Conservation (phyloP, 2,797 vertebrate species). For the Sebastes variabilis region DNA sequence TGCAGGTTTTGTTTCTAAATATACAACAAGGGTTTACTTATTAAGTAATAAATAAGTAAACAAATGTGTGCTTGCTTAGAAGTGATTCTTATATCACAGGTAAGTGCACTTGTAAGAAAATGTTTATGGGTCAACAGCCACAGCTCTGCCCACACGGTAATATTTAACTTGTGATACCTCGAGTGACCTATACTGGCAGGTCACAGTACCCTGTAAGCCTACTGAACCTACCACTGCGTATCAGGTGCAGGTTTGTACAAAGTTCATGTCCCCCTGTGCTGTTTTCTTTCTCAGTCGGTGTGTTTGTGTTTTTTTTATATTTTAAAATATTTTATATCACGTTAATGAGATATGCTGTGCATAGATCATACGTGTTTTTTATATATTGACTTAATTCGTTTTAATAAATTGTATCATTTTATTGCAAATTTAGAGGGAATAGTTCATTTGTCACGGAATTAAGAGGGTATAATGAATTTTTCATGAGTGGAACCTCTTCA, state of each 20-base stretch:
- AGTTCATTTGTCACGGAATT: not conserved
- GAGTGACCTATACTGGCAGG: not conserved
- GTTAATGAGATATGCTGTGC: constrained; percentile 53
- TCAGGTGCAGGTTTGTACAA: not conserved
- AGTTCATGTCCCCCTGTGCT: not conserved
- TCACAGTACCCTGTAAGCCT: not conserved
- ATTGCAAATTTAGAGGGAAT: not conserved
- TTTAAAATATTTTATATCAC: constrained; percentile 29
- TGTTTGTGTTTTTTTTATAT: constrained; percentile 21
- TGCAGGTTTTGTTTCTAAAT: not conserved
- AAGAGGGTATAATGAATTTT: no score
- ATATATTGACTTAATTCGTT: constrained; percentile 10
- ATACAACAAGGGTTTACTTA: not conserved
- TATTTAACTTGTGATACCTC: not conserved
- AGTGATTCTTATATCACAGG: not conserved
- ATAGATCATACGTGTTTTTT: constrained; percentile 43
- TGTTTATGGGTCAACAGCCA: not conserved
- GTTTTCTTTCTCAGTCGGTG: not conserved
- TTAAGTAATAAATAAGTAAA: not conserved
- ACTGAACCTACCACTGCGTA: not conserved
- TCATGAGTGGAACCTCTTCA: not conserved
- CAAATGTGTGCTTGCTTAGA: not conserved
- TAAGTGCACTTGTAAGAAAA: not conserved
- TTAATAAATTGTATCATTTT: constrained; percentile 61
- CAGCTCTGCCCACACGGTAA: not conserved